Base-by-base conservation (phyloP, 2,888 invertebrate genomes). In the Eupithecia centaureata region DNA sequence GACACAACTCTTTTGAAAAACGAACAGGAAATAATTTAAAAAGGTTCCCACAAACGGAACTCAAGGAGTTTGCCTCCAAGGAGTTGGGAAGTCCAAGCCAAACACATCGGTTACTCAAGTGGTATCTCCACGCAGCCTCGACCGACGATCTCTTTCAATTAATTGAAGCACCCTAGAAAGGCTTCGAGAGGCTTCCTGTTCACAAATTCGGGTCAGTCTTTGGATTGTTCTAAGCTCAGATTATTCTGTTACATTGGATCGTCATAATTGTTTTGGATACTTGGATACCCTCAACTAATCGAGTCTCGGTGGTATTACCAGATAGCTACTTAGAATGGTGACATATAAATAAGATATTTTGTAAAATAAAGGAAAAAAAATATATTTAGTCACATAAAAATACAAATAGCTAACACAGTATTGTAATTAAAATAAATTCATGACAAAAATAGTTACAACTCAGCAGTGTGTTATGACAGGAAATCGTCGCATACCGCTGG, bases 141-240 rank as follows among this genome's bases (percentile, higher is more conserved):
- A 80, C 77, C 80, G 76, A 76, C 84, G 89, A 90, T 91, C 89
- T 89, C 87, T 91, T 91, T 89, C 91, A 91, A 91, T 91, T 91
- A 91, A 87, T 83, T 87, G 77, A 79, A 89, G 89, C 79, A 80
- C 81, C 75, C 88, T 89, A 72, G 73, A 68, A 70, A 73, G 71
- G 73, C 76, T 79, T 80, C 77, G 64, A 81, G 78, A 78, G 73
- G 71, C 62, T 68, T 54, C 61, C 65, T 68, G 72, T 76, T 77
- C 78, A 78, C 73, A 79, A 80, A 82, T 82, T 81, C 76, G 79
- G 83, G 80, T 81, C 81, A 79, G 75, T 72, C 73, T 77, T 57
- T 79, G 73, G 77, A 79, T 81, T 82, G 79, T 82, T 79, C 74
- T 74, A 69, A 63, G 75, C 75, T 63, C 79, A 80, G 73, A 77